Evolutionary conservation across 2,888 invertebrate genomes (phyloP).

Genomic region (Dastarcus helophoroides): DNA sequence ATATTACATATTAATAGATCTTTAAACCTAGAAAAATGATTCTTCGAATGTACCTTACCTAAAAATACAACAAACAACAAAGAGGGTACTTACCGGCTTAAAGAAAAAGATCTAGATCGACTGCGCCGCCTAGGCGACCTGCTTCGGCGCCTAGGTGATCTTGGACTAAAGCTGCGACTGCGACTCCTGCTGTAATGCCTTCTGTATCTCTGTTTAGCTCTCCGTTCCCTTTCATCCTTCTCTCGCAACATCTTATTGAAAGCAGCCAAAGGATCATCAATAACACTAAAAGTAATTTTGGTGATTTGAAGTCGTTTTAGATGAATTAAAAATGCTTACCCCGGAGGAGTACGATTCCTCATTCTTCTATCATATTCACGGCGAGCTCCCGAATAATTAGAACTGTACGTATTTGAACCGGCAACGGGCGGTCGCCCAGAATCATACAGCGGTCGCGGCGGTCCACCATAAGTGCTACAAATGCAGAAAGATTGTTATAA

Average conservation of each 20-base stretch:
- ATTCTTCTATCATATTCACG: conserved; percentile 31
- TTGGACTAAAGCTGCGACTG: conserved; percentile 36
- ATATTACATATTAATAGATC: no score
- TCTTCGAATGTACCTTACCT: no score
- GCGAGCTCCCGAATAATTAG: conserved; percentile 21
- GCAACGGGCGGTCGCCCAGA: conserved; percentile 29
- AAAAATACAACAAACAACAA: no score
- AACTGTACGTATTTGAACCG: conserved; percentile 28
- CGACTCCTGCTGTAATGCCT: conserved; percentile 41
- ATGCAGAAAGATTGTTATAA: no score
- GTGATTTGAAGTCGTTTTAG: background rate
- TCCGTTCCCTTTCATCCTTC: conserved; percentile 62
- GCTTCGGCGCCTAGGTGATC: conserved; percentile 35
- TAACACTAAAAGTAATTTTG: conserved; percentile 42
- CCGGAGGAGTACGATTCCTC: conserved; percentile 37
- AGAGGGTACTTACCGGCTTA: conserved; percentile 39
- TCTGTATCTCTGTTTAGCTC: conserved; percentile 48
- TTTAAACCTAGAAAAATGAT: no score
- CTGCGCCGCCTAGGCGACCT: conserved; percentile 30
- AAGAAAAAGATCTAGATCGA: conserved; percentile 40
- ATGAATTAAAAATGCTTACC: conserved; percentile 29
- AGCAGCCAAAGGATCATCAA: conserved; percentile 77
- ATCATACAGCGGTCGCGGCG: conserved; percentile 32
- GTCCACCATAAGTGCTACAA: no score
- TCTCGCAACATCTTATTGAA: conserved; percentile 79